Percentiles rank a stretch among this genome's conserved stretches.
Conservation (phyloP, 2,113 vertebrate species). For the Silurus glanis region DNA sequence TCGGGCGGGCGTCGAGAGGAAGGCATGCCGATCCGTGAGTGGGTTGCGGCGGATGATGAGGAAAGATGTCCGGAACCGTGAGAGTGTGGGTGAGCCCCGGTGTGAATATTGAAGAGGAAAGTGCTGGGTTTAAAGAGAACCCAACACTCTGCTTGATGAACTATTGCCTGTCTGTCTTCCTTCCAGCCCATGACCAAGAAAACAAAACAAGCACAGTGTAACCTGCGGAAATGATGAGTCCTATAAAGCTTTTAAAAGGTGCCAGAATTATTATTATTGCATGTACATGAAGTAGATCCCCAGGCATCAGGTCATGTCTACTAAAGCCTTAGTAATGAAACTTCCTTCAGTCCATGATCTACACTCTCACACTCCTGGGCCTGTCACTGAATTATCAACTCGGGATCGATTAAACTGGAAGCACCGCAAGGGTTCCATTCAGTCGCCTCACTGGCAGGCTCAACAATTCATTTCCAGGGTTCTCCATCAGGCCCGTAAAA, state of each 20-base stretch:
- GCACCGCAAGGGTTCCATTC: neutral
- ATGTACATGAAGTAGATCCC: neutral
- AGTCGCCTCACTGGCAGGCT: neutral
- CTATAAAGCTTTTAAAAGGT: neutral
- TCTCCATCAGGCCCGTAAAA: slow-evolving; percentile 14
- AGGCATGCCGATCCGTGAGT: too few relatives aligned
- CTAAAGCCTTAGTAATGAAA: neutral
- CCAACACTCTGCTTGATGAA: too few relatives aligned
- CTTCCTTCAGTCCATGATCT: neutral
- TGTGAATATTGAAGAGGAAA: neutral
- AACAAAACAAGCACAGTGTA: neutral
- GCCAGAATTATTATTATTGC: neutral
- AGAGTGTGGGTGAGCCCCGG: neutral
- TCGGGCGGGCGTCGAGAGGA: too few relatives aligned
- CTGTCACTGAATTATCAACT: neutral
- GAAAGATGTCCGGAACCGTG: too few relatives aligned
- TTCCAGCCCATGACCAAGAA: too few relatives aligned
- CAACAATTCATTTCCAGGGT: slow-evolving; percentile 23
- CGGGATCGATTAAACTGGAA: neutral
- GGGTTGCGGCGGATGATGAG: too few relatives aligned
- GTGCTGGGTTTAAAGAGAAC: too few relatives aligned
- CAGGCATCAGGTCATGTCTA: neutral
- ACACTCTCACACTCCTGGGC: neutral
- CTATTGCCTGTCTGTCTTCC: too few relatives aligned
- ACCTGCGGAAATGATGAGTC: neutral